Evolutionary conservation across 2,113 vertebrate genomes (phyloP).

Genomic region (Glaucidium brasilianum): DNA sequence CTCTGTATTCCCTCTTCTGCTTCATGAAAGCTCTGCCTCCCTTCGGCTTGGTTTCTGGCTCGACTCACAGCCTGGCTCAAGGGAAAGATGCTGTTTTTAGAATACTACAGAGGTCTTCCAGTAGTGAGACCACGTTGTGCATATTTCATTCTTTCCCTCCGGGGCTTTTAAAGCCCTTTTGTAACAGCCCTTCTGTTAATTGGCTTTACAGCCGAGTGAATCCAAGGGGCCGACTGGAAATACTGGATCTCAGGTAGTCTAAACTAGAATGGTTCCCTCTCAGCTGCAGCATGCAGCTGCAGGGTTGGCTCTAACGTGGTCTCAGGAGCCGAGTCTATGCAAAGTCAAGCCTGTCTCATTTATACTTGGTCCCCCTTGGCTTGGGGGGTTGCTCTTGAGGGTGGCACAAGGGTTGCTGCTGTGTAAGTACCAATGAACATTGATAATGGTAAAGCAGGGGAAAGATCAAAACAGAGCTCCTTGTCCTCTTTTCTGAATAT

Average conservation of each 20-base stretch:
- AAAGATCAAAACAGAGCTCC: background rate
- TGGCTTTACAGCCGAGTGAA: background rate
- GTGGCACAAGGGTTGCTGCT: too few species aligned
- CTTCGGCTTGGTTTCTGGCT: background rate
- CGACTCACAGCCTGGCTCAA: rapidly evolving
- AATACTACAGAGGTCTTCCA: background rate
- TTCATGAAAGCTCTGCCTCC: background rate
- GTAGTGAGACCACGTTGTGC: background rate
- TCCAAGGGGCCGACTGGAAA: background rate
- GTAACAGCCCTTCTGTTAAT: background rate
- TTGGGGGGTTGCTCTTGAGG: background rate
- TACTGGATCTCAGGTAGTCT: background rate
- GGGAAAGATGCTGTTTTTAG: background rate
- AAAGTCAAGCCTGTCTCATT: background rate
- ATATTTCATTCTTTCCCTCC: background rate
- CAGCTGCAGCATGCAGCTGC: background rate
- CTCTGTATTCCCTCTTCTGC: background rate
- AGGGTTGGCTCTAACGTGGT: background rate
- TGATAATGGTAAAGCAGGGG: background rate
- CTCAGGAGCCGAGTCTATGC: background rate
- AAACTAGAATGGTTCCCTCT: background rate
- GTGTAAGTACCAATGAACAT: background rate
- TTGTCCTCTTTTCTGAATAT: background rate
- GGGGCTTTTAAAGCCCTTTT: background rate
- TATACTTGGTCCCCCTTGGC: background rate